Evolutionary conservation across 2,113 vertebrate species (phyloP).

Genomic region (Sigmodon hispidus): DNA sequence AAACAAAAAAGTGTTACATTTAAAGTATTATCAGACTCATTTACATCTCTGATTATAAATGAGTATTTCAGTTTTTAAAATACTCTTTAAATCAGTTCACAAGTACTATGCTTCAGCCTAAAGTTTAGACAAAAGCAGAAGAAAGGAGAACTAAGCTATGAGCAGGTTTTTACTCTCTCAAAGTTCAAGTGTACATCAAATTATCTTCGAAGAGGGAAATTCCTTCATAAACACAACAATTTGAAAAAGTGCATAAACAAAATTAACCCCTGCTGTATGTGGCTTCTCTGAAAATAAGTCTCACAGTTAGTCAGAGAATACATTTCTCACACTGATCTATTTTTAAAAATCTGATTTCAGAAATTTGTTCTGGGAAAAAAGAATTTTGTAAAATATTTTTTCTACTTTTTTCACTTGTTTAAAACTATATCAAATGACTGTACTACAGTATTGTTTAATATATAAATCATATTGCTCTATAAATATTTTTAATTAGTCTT

Average conservation of each 20-base stretch:
- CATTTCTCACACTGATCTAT: neutral
- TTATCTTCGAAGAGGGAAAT: neutral
- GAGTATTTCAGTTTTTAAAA: conserved; percentile 61
- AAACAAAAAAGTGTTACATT: conserved; percentile 60
- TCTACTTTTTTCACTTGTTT: neutral
- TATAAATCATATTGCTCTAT: neutral
- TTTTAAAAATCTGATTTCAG: neutral
- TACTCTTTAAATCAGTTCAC: conserved; percentile 49
- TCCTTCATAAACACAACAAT: neutral
- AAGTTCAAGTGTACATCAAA: conserved; percentile 6
- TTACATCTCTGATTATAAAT: conserved; percentile 56
- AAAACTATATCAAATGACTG: neutral
- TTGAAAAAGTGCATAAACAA: conserved; percentile 9
- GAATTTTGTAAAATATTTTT: neutral
- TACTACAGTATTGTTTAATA: neutral
- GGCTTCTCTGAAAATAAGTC: conserved; percentile 8
- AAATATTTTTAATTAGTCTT: neutral
- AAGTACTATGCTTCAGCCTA: conserved; percentile 4
- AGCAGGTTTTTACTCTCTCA: neutral
- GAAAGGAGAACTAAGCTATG: neutral
- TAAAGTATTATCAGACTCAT: conserved; percentile 58
- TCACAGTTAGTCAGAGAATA: neutral
- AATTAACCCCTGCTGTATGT: neutral
- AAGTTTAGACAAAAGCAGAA: neutral
- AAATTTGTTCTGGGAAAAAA: neutral